A percentile compares a stretch with the other conserved stretches of the same genome.
These are phyloP conservation scores for Brachynemurus nebulosus DNA, from an alignment of 2,888 invertebrate genomes.

Conservation along the genomic window DNA sequence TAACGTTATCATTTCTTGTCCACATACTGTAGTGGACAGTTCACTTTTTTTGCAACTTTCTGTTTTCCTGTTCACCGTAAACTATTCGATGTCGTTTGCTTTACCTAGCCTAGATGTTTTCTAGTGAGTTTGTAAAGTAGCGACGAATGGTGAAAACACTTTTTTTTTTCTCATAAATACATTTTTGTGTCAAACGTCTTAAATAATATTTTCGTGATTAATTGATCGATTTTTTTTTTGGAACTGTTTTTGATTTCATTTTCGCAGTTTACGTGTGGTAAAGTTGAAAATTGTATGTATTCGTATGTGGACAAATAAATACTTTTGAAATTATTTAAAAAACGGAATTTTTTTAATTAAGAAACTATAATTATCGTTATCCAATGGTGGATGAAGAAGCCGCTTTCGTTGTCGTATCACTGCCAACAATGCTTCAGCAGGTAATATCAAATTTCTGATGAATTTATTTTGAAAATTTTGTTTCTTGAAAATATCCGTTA, in stretches of 20 bases:
- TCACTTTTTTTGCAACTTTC: too few relatives aligned
- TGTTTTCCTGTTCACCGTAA: background rate
- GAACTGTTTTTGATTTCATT: background rate
- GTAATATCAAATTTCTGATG: slow-evolving; percentile 3
- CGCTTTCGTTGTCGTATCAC: slow-evolving; percentile 50
- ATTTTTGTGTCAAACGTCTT: slow-evolving; percentile 2
- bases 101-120: background rate
- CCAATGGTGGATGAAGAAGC: slow-evolving; percentile 42
- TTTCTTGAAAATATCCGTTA: too few relatives aligned
- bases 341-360: too few relatives aligned
- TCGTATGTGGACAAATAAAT: too few relatives aligned
- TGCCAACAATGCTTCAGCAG: slow-evolving; percentile 45
- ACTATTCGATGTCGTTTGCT: background rate
- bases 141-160: background rate
- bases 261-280: too few relatives aligned
- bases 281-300: too few relatives aligned
- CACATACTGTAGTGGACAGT: background rate
- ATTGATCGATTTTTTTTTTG: background rate
- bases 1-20: background rate
- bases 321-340: too few relatives aligned
- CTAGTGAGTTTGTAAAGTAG: slow-evolving; percentile 1
- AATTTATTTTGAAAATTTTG: too few relatives aligned
- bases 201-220: background rate
- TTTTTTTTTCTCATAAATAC: background rate
- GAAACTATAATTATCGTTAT: background rate